Base-by-base conservation (phyloP, 2,797 vertebrate genomes). In the Hydrophis major region DNA sequence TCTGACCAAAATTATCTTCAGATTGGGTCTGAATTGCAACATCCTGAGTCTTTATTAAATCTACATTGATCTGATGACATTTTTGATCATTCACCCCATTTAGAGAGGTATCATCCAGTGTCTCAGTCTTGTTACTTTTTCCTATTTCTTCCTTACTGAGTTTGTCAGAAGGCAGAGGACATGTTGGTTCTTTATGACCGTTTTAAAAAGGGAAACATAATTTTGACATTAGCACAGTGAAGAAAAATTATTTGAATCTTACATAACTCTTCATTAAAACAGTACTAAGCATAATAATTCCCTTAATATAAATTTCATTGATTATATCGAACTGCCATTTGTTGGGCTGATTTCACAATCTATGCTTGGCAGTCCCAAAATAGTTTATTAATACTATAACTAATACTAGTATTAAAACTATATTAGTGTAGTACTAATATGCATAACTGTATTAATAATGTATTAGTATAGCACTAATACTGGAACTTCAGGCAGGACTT, bases 21-120 rank as follows among this genome's bases (percentile, higher is more conserved):
- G 63, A 95, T 57, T 95, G 92, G 86, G 97, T 96, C 95, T 98
- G 98, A 95, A 98, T 98, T 86, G 98, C 97, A 86, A 96, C 97
- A 96, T 98, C 98, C 93, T 98, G 98, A 94, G 95, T 98, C 97
- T 97, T 98, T 78, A 96, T 95, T 63, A 95, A 95, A 91, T 97
- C 97, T 87, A 90, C 53, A 66, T 1, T 93, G 12, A 92, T 89
- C 22, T 95, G 96, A 93, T 94, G 96, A 93, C 42, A 87, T 92
- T 95, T 96, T 90, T 96, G 94, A 94, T 95, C 92, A 94, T 93
- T 94, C n/a, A 92, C 94, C 6, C 94, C 94, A 97, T 47, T 95
- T 96, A 86, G 6, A 91, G 92, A 42, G 66, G 90, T 66, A 90
- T 96, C 95, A 89, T 94, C 94, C 91, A 96, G 93, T 27, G 3